Conservation (phyloP, 2,888 invertebrate species). For the Cetonia aurata region DNA sequence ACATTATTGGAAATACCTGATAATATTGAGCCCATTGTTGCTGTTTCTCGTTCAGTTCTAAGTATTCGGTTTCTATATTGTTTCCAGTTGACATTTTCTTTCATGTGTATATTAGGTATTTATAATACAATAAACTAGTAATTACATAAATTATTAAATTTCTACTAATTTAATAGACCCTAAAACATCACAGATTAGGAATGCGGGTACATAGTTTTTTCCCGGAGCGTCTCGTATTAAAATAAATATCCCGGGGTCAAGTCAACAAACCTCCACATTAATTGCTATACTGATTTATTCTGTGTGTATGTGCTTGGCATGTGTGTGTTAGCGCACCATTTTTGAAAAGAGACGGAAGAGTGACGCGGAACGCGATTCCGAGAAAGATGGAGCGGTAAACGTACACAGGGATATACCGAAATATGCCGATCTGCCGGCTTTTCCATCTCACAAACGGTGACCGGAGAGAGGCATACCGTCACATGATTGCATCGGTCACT, state of each 20-base stretch:
- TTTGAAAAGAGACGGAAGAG: slow-evolving; percentile 56
- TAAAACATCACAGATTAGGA: slow-evolving; percentile 43
- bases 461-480: slow-evolving; percentile 4
- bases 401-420: slow-evolving; percentile 18
- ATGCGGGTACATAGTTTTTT: slow-evolving; percentile 37
- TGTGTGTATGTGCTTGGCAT: slow-evolving; percentile 35
- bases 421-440: not conserved
- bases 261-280: slow-evolving; percentile 51
- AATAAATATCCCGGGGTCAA: slow-evolving; percentile 36
- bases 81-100: slow-evolving; percentile 60
- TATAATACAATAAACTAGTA: slow-evolving; percentile 12
- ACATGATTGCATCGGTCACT: slow-evolving; percentile 16
- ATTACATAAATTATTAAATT: slow-evolving; percentile 41
- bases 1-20: slow-evolving; percentile 70
- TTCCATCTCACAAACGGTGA: not conserved
- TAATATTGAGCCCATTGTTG: slow-evolving; percentile 80
- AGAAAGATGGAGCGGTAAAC: slow-evolving; percentile 6
- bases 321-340: slow-evolving; percentile 58
- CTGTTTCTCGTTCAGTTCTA: slow-evolving; percentile 74
- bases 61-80: slow-evolving; percentile 80
- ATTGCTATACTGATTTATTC: slow-evolving; percentile 46
- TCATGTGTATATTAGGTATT: not conserved
- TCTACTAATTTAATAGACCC: slow-evolving; percentile 37
- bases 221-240: slow-evolving; percentile 34
- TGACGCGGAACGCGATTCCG: slow-evolving; percentile 26